phyloP scores from a whole-genome alignment of 2,113 vertebrate species.

The Stigmatopora nigra region DNA sequence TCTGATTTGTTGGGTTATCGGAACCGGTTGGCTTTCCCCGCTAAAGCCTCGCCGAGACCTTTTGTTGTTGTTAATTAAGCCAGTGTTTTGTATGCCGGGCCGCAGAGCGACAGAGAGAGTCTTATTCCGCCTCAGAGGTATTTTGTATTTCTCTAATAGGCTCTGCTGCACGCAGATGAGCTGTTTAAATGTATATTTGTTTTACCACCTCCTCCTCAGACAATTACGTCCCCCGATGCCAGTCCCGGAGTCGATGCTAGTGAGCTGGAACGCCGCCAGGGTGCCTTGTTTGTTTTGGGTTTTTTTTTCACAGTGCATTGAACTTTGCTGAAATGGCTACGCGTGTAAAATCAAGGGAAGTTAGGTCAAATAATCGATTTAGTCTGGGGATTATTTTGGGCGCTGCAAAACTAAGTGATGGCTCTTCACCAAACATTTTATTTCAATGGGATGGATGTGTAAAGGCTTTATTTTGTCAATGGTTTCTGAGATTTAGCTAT shows the following conservation, averaged over 20 bases:
- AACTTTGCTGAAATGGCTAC: conserved; percentile 12
- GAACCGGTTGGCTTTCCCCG: conserved; percentile 65
- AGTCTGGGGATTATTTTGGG: not conserved
- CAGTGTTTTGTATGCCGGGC: conserved; percentile 42
- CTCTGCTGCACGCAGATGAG: conserved; percentile 32
- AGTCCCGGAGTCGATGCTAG: not conserved
- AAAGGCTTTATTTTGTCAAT: not conserved
- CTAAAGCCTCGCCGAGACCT: conserved; percentile 54
- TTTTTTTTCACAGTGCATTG: conserved; percentile 4
- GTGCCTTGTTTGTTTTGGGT: not conserved
- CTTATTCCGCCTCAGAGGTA: conserved; percentile 40
- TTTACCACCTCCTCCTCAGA: conserved; percentile 27
- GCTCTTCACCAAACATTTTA: conserved; percentile 6
- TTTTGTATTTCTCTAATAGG: conserved; percentile 22
- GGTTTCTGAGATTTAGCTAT: too few species aligned
- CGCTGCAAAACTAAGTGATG: not conserved
- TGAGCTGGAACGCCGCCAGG: conserved; percentile 19
- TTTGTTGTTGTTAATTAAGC: conserved; percentile 63
- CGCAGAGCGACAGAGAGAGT: conserved; percentile 15
- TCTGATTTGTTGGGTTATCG: conserved; percentile 63
- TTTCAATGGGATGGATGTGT: not conserved
- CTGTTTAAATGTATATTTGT: conserved; percentile 35
- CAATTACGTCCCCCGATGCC: conserved; percentile 1
- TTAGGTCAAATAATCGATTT: not conserved
- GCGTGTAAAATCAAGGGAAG: not conserved